Conservation (phyloP, 2,888 invertebrate genomes). For the Agrotis puta region DNA sequence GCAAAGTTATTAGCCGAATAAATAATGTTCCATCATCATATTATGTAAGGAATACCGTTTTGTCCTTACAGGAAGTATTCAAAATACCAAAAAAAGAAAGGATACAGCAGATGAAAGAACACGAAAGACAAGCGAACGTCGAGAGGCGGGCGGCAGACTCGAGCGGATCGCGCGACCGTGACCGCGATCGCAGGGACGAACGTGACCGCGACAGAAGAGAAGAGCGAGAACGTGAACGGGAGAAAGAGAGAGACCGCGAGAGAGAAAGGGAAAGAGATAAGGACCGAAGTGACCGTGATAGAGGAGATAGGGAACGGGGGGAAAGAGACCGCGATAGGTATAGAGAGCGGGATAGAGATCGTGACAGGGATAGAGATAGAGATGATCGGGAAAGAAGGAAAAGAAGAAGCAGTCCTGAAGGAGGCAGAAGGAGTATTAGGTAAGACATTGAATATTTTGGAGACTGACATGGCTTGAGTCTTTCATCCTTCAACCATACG, state of each 20-base stretch:
- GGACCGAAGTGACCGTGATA: conserved; percentile 74
- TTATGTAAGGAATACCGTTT: background rate
- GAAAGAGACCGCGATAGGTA: conserved; percentile 78
- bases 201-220: conserved; percentile 75
- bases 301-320: conserved; percentile 73
- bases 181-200: conserved; percentile 73
- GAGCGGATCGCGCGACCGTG: conserved; percentile 83
- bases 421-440: conserved; percentile 86
- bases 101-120: conserved; percentile 98
- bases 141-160: conserved; percentile 87
- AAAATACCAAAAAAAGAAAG: conserved; percentile 98
- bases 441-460: conserved; percentile 54
- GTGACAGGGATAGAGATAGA: conserved; percentile 78
- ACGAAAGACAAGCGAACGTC: conserved; percentile 96
- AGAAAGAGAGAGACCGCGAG: conserved; percentile 78
- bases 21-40: too few relatives aligned
- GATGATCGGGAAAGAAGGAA: conserved; percentile 85
- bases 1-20: too few relatives aligned
- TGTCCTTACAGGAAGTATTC: conserved; percentile 91
- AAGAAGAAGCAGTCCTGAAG: conserved; percentile 86
- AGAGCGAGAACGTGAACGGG: conserved; percentile 73
- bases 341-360: conserved; percentile 73
- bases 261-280: conserved; percentile 75
- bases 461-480: too few relatives aligned
- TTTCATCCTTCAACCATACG: too few relatives aligned